Percentiles rank a stretch among this genome's conserved stretches.
These are phyloP conservation scores for Hyposoter didymator DNA, from an alignment of 2,888 invertebrate genomes.

Conservation along the genomic window DNA sequence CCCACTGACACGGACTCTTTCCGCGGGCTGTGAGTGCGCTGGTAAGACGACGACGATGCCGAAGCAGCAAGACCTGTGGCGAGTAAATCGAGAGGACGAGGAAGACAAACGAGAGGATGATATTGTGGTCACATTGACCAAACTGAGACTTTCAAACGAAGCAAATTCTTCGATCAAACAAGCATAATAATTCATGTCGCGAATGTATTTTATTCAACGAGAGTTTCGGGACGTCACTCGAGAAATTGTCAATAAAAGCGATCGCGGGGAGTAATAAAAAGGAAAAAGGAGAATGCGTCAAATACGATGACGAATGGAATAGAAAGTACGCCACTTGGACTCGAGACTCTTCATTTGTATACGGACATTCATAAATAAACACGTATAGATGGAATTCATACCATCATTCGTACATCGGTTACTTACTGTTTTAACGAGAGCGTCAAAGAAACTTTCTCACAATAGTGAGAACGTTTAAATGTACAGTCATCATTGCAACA, in stretches of 20 bases:
- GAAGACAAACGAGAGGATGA: conserved; percentile 39
- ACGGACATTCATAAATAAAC: conserved; percentile 28
- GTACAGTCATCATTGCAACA: conserved; percentile 8
- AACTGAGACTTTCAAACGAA: neutral
- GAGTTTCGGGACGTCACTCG: conserved; percentile 17
- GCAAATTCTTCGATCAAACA: neutral
- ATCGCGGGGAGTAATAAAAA: conserved; percentile 58
- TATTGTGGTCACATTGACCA: conserved; percentile 34
- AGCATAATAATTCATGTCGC: conserved; percentile 8
- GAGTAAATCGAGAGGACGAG: conserved; percentile 52
- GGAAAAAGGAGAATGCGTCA: conserved; percentile 36
- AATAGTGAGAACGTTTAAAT: conserved; percentile 41
- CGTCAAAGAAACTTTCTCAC: conserved; percentile 60
- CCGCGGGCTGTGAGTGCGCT: conserved; percentile 57
- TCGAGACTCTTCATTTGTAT: conserved; percentile 43
- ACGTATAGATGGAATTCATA: neutral
- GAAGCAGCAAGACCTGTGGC: conserved; percentile 20
- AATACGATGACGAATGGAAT: conserved; percentile 70
- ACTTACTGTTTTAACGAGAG: conserved; percentile 50
- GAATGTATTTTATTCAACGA: neutral
- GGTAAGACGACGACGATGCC: conserved; percentile 38
- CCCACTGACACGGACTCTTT: conserved; percentile 81
- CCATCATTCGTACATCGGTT: conserved; percentile 40
- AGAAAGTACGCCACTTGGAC: conserved; percentile 69
- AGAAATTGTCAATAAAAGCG: conserved; percentile 38